phyloP scores from a whole-genome alignment of 2,888 invertebrate species.

The Cybosia mesomella region DNA sequence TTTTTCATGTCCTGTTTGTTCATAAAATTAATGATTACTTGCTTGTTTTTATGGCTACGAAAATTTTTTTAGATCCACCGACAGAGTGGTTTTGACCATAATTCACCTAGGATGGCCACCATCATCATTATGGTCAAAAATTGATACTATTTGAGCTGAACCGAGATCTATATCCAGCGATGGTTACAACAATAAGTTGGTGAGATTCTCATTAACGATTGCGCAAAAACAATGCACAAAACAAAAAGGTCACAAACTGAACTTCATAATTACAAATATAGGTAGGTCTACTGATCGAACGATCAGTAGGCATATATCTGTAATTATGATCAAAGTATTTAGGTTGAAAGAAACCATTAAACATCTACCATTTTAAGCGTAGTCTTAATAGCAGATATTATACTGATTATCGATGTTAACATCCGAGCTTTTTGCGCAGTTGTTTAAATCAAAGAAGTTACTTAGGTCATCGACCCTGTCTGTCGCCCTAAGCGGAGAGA shows the following conservation, averaged over 20 bases:
- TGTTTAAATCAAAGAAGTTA: neutral
- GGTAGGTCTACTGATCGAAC: too few relatives aligned
- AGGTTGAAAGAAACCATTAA: neutral
- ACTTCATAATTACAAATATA: too few relatives aligned
- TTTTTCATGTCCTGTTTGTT: neutral
- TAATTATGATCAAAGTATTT: neutral
- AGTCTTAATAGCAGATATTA: conserved; percentile 1
- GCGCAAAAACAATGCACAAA: neutral
- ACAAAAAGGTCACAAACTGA: neutral
- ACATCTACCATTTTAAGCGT: neutral
- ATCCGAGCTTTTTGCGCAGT: neutral
- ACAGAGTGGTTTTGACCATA: too few relatives aligned
- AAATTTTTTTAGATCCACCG: neutral
- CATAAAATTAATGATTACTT: too few relatives aligned
- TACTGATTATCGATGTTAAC: neutral
- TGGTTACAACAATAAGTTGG: neutral
- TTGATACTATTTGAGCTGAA: neutral
- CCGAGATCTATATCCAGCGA: too few relatives aligned
- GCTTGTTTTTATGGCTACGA: too few relatives aligned
- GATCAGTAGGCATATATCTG: neutral
- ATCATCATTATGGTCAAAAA: neutral
- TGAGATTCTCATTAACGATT: neutral
- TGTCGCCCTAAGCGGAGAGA: neutral
- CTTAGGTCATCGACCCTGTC: neutral
- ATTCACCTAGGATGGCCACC: too few relatives aligned